Conservation (phyloP, 2,113 vertebrate species). For the Anser brachyrhynchus region DNA sequence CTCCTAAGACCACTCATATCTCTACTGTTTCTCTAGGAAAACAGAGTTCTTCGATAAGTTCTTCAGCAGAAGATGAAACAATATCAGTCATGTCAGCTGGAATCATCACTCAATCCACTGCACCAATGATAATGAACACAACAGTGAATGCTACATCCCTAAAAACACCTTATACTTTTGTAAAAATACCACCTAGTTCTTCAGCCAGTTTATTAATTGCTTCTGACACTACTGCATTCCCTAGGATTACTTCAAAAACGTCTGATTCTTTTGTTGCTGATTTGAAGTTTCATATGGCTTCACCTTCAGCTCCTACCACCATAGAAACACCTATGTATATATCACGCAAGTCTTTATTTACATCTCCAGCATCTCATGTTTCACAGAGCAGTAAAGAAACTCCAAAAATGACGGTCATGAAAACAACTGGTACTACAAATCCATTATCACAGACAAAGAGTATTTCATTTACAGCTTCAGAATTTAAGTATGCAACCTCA, state of each 20-base stretch:
- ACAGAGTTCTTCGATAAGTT: slow-evolving; percentile 9
- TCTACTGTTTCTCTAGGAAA: slow-evolving; percentile 55
- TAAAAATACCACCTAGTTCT: slow-evolving; percentile 24
- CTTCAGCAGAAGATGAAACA: slow-evolving; percentile 44
- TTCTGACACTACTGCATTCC: not conserved
- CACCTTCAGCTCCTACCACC: slow-evolving; percentile 33
- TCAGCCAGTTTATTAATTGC: slow-evolving; percentile 13
- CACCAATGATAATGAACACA: not conserved
- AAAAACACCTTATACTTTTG: slow-evolving; percentile 12
- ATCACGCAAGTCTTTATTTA: slow-evolving; percentile 5
- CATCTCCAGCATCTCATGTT: not conserved
- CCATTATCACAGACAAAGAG: not conserved
- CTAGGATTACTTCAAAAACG: not conserved
- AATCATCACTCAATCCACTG: not conserved
- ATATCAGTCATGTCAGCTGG: not conserved
- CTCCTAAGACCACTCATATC: not conserved
- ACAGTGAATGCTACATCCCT: slow-evolving; percentile 34
- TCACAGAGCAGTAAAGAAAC: slow-evolving; percentile 1
- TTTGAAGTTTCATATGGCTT: slow-evolving; percentile 17
- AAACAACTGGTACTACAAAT: not conserved
- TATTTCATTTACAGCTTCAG: slow-evolving; percentile 21
- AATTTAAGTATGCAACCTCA: slow-evolving; percentile 39
- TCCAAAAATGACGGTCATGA: not conserved
- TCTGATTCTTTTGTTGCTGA: not conserved
- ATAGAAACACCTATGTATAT: not conserved